Evolutionary conservation across 2,888 invertebrate genomes (phyloP), one percentile per base, ranked within the genome.

Genomic region (Mesorhabditis sp.): DNA sequence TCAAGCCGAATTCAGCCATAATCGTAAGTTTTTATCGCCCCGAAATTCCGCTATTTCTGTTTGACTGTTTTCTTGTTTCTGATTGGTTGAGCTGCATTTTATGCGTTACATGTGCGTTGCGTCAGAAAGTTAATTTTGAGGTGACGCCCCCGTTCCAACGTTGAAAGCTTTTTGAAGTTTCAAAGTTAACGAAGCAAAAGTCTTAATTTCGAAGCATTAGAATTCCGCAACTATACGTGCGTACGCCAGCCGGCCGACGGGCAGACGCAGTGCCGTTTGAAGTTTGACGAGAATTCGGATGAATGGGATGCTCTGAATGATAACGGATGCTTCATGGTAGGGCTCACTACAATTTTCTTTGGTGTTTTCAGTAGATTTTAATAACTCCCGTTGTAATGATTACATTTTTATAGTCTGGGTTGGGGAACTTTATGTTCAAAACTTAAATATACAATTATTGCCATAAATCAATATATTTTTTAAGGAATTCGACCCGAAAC

Each of bases 401-500:
- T 13, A 13, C 58, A n/a, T 50, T 50, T 13, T 50, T 50, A 50
- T 10, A 50, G 58, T 50, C n/a, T 10, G n/a, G 58, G n/a, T 2
- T 50, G 10, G 28, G 28, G 28, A 28, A 28, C 28, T 28, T 28
- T 1, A 28, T 28, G 28, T 28, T 28, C 1, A 28, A 28, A 28
- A 28, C 28, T 28, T 28, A 28, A 28, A 28, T 28, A 28, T 28
- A 28, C 28, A 28, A 28, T 28, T 28, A 28, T 28, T 28, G 2
- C 28, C 28, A 28, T 28, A 28, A 28, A 28, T 28, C 28, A 28
- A 28, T 28, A 28, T 28, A 28, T 61, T 45, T 50, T 74, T 76
- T 13, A 63, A 76, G 76, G 72, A 74, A 42, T 77, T 76, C 72
- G 74, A 77, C 69, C 73, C 74, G 6, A 72, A 72, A 45, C 66